Conservation (phyloP, 2,113 vertebrate genomes). For the Pelvicachromis taeniatus region DNA sequence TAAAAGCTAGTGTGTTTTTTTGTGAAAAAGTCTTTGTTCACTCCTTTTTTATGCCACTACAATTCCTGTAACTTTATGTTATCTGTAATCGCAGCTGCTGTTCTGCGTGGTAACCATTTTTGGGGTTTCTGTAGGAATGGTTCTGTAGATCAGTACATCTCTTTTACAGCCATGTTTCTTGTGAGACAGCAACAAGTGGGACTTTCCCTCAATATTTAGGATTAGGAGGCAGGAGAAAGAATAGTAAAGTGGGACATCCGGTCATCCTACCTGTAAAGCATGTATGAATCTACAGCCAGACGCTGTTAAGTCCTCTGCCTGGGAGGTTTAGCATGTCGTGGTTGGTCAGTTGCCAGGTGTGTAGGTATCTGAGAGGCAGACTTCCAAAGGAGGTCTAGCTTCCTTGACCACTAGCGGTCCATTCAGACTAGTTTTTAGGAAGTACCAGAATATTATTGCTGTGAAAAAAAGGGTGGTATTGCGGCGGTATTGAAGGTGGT, state of each 20-base stretch:
- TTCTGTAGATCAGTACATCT: neutral
- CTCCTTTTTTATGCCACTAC: neutral
- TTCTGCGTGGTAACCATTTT: neutral
- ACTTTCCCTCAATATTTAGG: neutral
- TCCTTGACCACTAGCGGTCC: neutral
- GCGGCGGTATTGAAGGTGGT: neutral
- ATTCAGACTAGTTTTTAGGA: neutral
- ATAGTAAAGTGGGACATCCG: neutral
- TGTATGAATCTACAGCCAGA: neutral
- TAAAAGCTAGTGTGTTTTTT: neutral
- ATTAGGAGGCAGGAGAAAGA: neutral
- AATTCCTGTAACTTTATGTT: neutral
- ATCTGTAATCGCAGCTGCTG: neutral
- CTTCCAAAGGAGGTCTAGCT: neutral
- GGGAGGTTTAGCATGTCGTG: neutral
- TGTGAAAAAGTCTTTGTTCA: neutral
- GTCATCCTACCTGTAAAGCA: neutral
- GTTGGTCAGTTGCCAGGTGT: neutral
- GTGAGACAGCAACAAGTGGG: neutral
- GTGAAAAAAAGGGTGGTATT: too few species aligned
- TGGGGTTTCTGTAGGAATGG: neutral
- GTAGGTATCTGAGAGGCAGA: neutral
- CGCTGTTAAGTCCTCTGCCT: neutral
- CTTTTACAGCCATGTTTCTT: neutral
- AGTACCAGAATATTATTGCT: neutral